Percentiles rank a stretch among this genome's conserved stretches.
phyloP scores from a whole-genome alignment of 1,140 invertebrate genomes.

The Homalodisca vitripennis region DNA sequence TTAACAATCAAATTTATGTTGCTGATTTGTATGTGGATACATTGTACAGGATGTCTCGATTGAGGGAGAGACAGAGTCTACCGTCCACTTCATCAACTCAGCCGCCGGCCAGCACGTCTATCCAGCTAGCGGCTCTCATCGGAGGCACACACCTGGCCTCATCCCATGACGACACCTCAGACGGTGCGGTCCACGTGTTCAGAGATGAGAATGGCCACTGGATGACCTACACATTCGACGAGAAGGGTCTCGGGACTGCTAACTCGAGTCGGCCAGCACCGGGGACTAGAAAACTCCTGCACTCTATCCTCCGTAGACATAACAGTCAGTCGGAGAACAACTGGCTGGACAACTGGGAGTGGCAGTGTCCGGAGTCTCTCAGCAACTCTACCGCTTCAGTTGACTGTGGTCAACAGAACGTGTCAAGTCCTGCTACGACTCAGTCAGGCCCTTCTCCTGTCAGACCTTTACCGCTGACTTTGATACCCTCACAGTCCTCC shows the following conservation, averaged over 20 bases:
- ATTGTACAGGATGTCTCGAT: too few species aligned
- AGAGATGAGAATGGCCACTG: slow-evolving; percentile 66
- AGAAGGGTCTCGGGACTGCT: slow-evolving; percentile 56
- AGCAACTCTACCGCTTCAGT: slow-evolving; percentile 58
- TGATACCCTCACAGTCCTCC: slow-evolving; percentile 25
- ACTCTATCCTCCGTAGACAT: slow-evolving; percentile 43
- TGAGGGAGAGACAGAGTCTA: background rate
- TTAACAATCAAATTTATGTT: too few species aligned
- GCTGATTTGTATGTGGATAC: too few species aligned
- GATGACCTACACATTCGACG: slow-evolving; percentile 86
- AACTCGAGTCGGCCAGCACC: slow-evolving; percentile 29
- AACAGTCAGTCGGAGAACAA: slow-evolving; percentile 49
- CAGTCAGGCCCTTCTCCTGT: slow-evolving; percentile 5
- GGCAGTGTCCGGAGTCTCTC: slow-evolving; percentile 48
- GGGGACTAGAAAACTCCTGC: slow-evolving; percentile 38
- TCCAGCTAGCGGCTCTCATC: slow-evolving; percentile 31
- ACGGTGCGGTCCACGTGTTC: slow-evolving; percentile 87
- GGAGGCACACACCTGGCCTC: slow-evolving; percentile 64
- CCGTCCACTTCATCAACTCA: background rate
- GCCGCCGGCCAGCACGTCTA: slow-evolving; percentile 6
- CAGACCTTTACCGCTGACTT: slow-evolving; percentile 30
- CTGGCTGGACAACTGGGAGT: slow-evolving; percentile 47
- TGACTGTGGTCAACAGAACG: slow-evolving; percentile 49
- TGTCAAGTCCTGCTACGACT: background rate
- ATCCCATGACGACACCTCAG: slow-evolving; percentile 82